Evolutionary conservation across 2,888 invertebrate genomes (phyloP).

Genomic region (Melanargia galathea): DNA sequence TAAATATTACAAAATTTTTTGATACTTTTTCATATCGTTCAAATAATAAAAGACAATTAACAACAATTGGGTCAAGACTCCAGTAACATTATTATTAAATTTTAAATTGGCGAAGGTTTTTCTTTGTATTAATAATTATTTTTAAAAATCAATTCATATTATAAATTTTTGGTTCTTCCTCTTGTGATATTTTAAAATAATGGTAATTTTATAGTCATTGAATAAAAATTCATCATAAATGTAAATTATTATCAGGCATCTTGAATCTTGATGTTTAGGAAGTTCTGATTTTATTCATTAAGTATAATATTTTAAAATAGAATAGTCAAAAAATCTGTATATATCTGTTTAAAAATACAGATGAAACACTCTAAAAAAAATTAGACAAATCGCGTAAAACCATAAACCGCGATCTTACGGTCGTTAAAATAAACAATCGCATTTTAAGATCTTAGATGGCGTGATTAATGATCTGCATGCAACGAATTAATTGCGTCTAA

Average conservation of each 20-base stretch:
- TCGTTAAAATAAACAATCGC: neutral
- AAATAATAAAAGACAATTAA: constrained; percentile 2
- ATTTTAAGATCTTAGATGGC: neutral
- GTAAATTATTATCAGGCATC: too few relatives aligned
- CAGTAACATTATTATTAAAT: neutral
- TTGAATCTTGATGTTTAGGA: too few relatives aligned
- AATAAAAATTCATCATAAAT: too few relatives aligned
- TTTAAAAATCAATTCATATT: neutral
- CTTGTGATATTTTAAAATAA: neutral
- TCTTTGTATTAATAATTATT: neutral
- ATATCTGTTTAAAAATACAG: neutral
- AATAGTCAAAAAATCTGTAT: neutral
- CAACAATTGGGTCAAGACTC: neutral
- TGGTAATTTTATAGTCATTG: too few relatives aligned
- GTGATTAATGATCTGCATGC: neutral
- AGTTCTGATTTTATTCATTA: too few relatives aligned
- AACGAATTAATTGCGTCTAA: constrained; percentile 8
- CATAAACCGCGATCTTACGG: constrained; percentile 13
- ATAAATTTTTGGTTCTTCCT: neutral
- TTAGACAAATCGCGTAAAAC: constrained; percentile 10
- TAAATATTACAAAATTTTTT: neutral
- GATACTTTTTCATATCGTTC: neutral
- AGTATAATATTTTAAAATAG: too few relatives aligned
- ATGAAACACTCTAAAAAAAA: neutral
- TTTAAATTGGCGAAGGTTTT: neutral